Evolutionary conservation across 2,888 invertebrate genomes (phyloP), one percentile per base, ranked within the genome.

Genomic region (Byasa hedistus): DNA sequence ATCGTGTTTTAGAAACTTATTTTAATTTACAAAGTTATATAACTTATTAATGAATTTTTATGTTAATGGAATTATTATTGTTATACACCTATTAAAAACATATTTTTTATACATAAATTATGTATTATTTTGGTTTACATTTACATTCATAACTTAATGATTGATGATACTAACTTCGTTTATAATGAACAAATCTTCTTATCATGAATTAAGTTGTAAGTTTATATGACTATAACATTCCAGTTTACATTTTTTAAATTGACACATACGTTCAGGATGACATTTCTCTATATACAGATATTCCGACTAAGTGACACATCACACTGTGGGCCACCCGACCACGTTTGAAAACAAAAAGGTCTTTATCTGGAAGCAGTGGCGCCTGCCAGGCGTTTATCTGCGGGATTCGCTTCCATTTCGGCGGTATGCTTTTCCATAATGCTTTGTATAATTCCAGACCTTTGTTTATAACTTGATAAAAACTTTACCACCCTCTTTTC

Each of bases 331-430:
- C 73, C 60, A 56, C 60, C 55, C 32, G 60, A 57, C 65, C 57
- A 32, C 65, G 51, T 75, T 71, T 78, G 74, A 80, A 10, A 81
- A 80, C 79, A 80, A 82, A 80, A 75, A 74, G 72, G 74, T 70
- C 72, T 76, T 79, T 80, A 82, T 83, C 82, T 76, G 63, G 59
- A 66, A 27, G 61, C 68, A 70, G 72, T 75, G 84, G 85, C 85
- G 85, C 83, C 85, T 69, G 79, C 70, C 77, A 74, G 78, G 77
- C 79, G 77, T 78, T 79, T 81, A 76, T 74, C 73, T 73, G 73
- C 72, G 77, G 73, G 76, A 83, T 83, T 84, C 83, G 69, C 77
- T 58, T 72, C 72, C 73, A 39, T 64, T 52, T 71, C 77, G 79
- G 79, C 81, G 84, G 84, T 79, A 85, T 77, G 58, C 69, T 66